Evolutionary conservation across 2,797 vertebrate genomes (phyloP).

Genomic region (Phalanger gymnotis): DNA sequence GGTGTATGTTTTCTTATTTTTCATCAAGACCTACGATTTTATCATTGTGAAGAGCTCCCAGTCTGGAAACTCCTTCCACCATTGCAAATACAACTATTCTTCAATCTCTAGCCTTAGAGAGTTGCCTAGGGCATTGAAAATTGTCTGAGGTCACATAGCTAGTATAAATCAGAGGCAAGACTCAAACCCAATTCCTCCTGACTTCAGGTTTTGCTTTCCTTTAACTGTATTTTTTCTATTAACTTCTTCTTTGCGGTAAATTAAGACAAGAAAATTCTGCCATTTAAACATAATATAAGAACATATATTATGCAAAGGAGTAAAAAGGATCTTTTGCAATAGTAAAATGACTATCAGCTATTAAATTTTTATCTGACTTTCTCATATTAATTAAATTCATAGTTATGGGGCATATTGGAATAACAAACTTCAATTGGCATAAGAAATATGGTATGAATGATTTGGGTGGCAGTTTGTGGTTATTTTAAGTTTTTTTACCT

Average conservation of each 20-base stretch:
- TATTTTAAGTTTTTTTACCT: neutral
- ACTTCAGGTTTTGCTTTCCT: neutral
- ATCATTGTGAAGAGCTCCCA: neutral
- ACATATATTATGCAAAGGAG: neutral
- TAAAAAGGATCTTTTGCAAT: neutral
- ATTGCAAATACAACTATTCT: neutral
- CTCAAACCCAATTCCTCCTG: neutral
- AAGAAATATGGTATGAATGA: neutral
- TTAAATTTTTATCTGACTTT: neutral
- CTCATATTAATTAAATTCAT: too few relatives aligned
- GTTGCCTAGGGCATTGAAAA: neutral
- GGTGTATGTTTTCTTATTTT: neutral
- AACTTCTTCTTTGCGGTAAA: neutral
- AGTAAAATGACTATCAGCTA: neutral
- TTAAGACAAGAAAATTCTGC: neutral
- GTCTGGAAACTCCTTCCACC: neutral
- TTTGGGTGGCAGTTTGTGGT: neutral
- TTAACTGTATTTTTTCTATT: neutral
- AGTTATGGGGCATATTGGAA: neutral
- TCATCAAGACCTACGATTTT: neutral
- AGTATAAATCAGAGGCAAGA: neutral
- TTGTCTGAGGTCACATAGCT: neutral
- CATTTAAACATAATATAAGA: neutral
- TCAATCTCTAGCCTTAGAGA: neutral
- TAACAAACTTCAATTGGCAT: neutral